Percentiles rank a stretch among this genome's conserved stretches.
Evolutionary conservation across 2,797 vertebrate species (phyloP).

Genomic region (Cirrhinus mrigala): DNA sequence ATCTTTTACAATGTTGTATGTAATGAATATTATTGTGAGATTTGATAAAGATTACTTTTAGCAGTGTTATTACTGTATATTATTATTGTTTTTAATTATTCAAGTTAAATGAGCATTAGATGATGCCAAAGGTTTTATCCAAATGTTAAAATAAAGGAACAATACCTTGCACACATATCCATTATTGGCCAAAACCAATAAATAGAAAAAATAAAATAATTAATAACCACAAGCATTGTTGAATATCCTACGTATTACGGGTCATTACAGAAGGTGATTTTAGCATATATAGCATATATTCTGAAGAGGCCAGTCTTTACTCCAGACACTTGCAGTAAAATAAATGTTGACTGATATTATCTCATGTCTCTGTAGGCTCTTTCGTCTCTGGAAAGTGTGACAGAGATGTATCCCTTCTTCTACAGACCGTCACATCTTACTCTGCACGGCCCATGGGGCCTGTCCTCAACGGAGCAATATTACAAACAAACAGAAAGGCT

Average conservation of each 20-base stretch:
- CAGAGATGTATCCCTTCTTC: slow-evolving; percentile 90
- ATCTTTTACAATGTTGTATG: background rate
- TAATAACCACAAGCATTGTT: background rate
- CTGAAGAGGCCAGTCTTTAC: background rate
- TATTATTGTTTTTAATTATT: background rate
- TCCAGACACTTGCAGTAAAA: background rate
- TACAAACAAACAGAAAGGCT: slow-evolving; percentile 75
- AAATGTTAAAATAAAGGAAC: background rate
- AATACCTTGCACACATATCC: background rate
- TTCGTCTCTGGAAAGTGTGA: slow-evolving; percentile 83
- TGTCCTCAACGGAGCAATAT: slow-evolving; percentile 71
- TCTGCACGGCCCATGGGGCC: slow-evolving; percentile 79
- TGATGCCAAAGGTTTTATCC: background rate
- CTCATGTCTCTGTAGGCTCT: slow-evolving; percentile 76
- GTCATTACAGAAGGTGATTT: background rate
- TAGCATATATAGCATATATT: background rate
- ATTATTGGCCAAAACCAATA: background rate
- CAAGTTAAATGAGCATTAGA: background rate
- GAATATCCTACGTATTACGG: background rate
- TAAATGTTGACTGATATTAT: slow-evolving; percentile 2
- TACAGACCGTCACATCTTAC: slow-evolving; percentile 78
- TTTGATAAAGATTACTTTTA: background rate
- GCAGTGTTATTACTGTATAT: background rate
- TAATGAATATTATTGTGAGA: background rate
- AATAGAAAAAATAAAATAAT: background rate